phyloP scores from a whole-genome alignment of 2,113 vertebrate genomes.

The Pomatostomus ruficeps region DNA sequence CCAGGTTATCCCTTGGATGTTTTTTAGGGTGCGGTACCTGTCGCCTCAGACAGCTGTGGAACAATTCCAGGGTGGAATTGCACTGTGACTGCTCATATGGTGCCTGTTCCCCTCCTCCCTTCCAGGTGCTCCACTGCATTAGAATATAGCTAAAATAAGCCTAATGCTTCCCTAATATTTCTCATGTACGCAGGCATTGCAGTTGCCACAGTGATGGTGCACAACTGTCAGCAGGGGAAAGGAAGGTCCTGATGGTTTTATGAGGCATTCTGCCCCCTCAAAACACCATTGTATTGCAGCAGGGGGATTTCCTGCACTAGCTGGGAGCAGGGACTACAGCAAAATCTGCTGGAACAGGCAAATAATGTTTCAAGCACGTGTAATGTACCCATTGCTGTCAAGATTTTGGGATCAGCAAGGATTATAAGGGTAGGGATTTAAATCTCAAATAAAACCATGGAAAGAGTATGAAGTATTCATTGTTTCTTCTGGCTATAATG shows the following conservation, averaged over 20 bases:
- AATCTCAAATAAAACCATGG: background rate
- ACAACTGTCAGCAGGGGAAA: background rate
- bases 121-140: background rate
- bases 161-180: background rate
- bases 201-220: conserved; percentile 27
- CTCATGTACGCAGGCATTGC: background rate
- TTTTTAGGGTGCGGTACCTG: background rate
- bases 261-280: background rate
- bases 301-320: background rate
- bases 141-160: conserved; percentile 37
- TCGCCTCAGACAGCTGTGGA: background rate
- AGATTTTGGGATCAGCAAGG: background rate
- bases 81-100: background rate
- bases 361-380: background rate
- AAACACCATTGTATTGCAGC: background rate
- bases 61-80: background rate
- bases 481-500: background rate
- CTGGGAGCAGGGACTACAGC: background rate
- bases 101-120: background rate
- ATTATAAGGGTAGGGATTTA: background rate
- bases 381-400: background rate
- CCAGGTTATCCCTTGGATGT: background rate
- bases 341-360: background rate
- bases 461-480: background rate
- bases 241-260: background rate